These are phyloP conservation scores for Misgurnus anguillicaudatus DNA, from an alignment of 2,113 vertebrate genomes.

Conservation along the genomic window DNA sequence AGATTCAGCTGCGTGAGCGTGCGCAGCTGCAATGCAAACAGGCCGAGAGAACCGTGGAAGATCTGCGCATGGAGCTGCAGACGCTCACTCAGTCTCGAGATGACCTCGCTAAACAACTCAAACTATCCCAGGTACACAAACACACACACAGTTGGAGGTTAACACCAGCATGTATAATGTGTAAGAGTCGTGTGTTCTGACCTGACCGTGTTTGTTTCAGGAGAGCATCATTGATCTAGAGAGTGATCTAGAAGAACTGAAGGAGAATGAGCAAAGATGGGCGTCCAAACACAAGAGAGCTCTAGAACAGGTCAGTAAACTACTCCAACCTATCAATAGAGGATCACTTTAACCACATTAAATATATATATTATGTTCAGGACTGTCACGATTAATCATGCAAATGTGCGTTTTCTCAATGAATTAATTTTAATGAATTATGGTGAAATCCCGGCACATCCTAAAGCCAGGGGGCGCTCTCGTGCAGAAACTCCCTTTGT, in stretches of 20 bases:
- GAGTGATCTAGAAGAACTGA: constrained; percentile 73
- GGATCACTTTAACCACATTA: no score
- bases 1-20: constrained; percentile 77
- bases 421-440: no score
- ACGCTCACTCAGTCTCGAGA: constrained; percentile 68
- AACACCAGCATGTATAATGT: no score
- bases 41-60: constrained; percentile 72
- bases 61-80: constrained; percentile 76
- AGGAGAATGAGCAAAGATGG: constrained; percentile 74
- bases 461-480: no score
- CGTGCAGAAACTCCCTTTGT: no score
- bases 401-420: no score
- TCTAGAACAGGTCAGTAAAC: constrained; percentile 70
- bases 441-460: no score
- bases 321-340: neutral
- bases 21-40: constrained; percentile 76
- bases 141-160: neutral
- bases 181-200: neutral
- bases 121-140: constrained; percentile 67
- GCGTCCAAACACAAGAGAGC: constrained; percentile 71
- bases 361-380: no score
- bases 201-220: constrained; percentile 55
- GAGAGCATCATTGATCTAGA: constrained; percentile 76
- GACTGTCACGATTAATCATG: no score
- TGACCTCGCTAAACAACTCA: constrained; percentile 73